A percentile compares a stretch with the other conserved stretches of the same genome.
These are phyloP conservation scores for Thalpophila matura DNA, from an alignment of 2,888 invertebrate species.

Conservation along the genomic window DNA sequence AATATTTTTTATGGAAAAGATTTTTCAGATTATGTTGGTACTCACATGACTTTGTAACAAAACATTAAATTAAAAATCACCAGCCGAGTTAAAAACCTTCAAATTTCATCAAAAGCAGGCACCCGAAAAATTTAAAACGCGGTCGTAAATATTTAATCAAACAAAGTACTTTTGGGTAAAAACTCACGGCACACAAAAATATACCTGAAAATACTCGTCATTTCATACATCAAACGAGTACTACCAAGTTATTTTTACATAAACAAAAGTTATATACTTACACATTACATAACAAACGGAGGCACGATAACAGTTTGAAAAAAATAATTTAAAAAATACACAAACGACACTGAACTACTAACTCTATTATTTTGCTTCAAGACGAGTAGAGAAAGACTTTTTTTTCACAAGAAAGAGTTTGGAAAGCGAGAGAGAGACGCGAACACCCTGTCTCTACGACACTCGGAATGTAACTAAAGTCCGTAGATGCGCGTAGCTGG, in stretches of 20 bases:
- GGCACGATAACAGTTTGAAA: constrained; percentile 29
- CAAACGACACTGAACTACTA: constrained; percentile 46
- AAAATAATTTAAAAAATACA: constrained; percentile 32
- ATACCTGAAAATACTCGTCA: constrained; percentile 23
- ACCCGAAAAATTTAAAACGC: constrained; percentile 8
- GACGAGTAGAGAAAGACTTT: constrained; percentile 59
- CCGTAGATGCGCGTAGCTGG: constrained; percentile 72
- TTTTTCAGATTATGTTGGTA: not conserved
- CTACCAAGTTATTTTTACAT: constrained; percentile 51
- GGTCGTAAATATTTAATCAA: constrained; percentile 28
- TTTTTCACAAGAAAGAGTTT: constrained; percentile 66
- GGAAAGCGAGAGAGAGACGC: constrained; percentile 59
- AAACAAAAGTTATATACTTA: constrained; percentile 63
- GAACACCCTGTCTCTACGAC: constrained; percentile 57
- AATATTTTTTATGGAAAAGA: not conserved
- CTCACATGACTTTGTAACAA: not conserved
- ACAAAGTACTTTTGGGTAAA: constrained; percentile 55
- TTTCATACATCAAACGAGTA: constrained; percentile 22
- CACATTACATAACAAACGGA: constrained; percentile 64
- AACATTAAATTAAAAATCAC: not conserved
- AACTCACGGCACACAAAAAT: constrained; percentile 21
- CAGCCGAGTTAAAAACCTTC: not conserved
- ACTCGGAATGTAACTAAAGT: constrained; percentile 64
- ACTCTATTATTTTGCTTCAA: constrained; percentile 43
- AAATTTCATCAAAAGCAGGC: constrained; percentile 29